Conservation (phyloP, 2,888 invertebrate species). For the Oasisia sp. region DNA sequence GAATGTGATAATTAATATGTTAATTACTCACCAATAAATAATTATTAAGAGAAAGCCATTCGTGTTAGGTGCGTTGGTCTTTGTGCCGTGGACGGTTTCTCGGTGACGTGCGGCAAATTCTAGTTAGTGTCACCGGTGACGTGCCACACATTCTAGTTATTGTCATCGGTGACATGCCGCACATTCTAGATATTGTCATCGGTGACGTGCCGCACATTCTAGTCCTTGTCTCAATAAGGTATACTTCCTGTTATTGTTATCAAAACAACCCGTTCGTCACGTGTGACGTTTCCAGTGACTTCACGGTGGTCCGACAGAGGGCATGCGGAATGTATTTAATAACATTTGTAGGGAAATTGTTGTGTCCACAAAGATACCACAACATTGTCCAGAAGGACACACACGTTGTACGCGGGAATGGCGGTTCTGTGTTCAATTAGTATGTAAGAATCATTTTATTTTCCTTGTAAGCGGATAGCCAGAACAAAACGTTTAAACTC, state of each 20-base stretch:
- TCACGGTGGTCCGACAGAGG: neutral
- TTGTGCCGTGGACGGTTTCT: neutral
- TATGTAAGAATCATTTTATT: no score
- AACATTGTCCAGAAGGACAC: no score
- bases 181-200: neutral
- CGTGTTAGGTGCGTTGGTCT: neutral
- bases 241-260: neutral
- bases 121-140: neutral
- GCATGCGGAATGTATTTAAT: neutral
- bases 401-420: no score
- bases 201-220: neutral
- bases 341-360: no score
- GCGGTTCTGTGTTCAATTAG: no score
- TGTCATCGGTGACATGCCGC: neutral
- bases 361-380: no score
- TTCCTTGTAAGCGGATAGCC: no score
- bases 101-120: neutral
- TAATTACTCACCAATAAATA: neutral
- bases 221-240: neutral
- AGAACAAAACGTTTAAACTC: no score
- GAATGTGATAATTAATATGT: neutral
- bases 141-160: neutral
- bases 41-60: neutral
- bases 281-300: neutral
- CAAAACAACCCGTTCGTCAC: neutral